A percentile compares a stretch with the other conserved stretches of the same genome.
Evolutionary conservation across 2,113 vertebrate genomes (phyloP).

Genomic region (Nycticorax nycticorax): DNA sequence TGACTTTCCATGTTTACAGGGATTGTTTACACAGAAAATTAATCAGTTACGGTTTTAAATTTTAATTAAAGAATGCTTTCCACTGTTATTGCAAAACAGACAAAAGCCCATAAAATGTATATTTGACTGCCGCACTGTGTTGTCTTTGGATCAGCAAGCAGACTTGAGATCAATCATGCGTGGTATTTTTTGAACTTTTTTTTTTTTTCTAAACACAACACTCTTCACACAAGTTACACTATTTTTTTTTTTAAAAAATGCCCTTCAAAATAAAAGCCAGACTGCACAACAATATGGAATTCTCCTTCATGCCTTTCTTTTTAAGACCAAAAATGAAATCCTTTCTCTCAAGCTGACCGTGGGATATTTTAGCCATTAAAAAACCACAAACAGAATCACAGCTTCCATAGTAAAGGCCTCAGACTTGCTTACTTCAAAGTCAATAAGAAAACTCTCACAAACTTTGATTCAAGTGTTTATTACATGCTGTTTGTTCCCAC

Average conservation of each 20-base stretch:
- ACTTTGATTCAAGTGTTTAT: constrained; percentile 65
- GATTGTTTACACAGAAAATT: constrained; percentile 82
- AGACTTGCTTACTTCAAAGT: constrained; percentile 51
- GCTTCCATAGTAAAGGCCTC: constrained; percentile 48
- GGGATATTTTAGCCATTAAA: constrained; percentile 60
- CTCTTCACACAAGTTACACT: constrained; percentile 71
- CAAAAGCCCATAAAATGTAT: constrained; percentile 82
- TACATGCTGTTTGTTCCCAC: constrained; percentile 49
- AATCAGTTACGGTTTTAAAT: constrained; percentile 87
- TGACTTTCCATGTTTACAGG: constrained; percentile 78
- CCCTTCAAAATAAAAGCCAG: constrained; percentile 77
- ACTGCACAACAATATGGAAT: constrained; percentile 58
- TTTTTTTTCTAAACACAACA: constrained; percentile 68
- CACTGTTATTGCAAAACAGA: constrained; percentile 81
- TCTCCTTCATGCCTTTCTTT: constrained; percentile 63
- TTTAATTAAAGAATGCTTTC: constrained; percentile 85
- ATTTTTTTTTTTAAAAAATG: constrained; percentile 7
- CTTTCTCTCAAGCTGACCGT: constrained; percentile 46
- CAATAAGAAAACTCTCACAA: constrained; percentile 49
- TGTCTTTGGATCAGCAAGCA: constrained; percentile 74
- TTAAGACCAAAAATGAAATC: constrained; percentile 55
- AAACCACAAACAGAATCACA: constrained; percentile 56
- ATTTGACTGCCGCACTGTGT: constrained; percentile 76
- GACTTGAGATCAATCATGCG: constrained; percentile 75
- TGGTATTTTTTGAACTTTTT: constrained; percentile 74